Base-by-base conservation (phyloP, 2,797 vertebrate genomes). In the Anniella stebbinsi region DNA sequence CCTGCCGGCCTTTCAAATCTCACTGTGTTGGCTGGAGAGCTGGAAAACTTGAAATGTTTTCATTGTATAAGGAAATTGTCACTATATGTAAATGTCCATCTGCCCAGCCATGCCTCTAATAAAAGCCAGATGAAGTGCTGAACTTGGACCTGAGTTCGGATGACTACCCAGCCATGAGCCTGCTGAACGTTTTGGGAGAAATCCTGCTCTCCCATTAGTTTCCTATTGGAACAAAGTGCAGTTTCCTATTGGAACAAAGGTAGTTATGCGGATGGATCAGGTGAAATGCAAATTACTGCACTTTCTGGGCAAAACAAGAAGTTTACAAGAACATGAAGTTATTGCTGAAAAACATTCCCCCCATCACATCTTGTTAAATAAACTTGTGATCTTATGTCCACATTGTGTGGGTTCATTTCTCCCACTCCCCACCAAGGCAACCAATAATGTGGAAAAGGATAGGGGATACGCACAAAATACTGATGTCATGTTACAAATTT, bases 1-100 rank as follows among this genome's bases (percentile, higher is more conserved):
- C n/a, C 72, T 73, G 67, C 45, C 33, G 33, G 33, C 12, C n/a
- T 45, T 81, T 86, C 25, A 3, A 80, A n/a, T 36, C 54, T 72
- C 28, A 13, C 7, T 80, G 15, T 57, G 72, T 85, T 85, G 51
- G 75, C 51, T 86, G 33, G 23, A 15, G 76, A 73, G 51, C 67
- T 63, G 83, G 67, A 86, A 90, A 90, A n/a, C 54, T 12, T 90
- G 51, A 90, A 57, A 38, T n/a, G 4, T 51, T 72, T 72, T 80
- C 88, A 70, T 54, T 80, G 48, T 48, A 60, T 54, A 60, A 80
- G 51, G 38, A 89, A 89, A 60, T 10, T 80, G 66, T 10, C 18
- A 72, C 66, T 30, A n/a, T 48, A 36, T 69, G 51, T 77, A 86
- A 60, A 86, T 72, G 33, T 63, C 69, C 15, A 81, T 36, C 67